Base-by-base conservation (phyloP, 2,888 invertebrate species). In the Coleophora deauratella region DNA sequence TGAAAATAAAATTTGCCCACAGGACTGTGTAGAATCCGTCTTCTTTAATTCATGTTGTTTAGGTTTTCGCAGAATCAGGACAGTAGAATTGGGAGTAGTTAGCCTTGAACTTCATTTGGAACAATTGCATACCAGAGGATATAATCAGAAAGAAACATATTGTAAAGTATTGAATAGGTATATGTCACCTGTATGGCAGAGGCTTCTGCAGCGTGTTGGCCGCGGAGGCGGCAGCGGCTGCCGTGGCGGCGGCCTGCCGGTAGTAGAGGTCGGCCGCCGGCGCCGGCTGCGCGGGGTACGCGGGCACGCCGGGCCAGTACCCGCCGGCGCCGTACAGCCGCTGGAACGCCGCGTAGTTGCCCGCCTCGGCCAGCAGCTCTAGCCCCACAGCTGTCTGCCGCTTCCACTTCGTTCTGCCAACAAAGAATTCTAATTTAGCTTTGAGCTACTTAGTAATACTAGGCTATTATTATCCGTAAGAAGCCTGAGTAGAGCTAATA, bases 261-360 rank as follows among this genome's bases (percentile, higher is more conserved):
- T 95, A 95, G 72, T 94, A 94, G 35, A 94, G 82, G 62, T 94
- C 95, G 9, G 92, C 91, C 44, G 91, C 89, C 0, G 91, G 89
- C 46, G 90, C 87, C 9, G 91, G 88, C 47, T 91, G 87, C 43
- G 92, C 89, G 35, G 91, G 92, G 46, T 91, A 89, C 50, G 90
- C 87, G 7, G 91, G 88, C 41, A 91, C 88, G 50, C 91, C 91
- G 36, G 90, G 89, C 88, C 87, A 68, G 72, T 93, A 93, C 0
- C 92, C 91, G 9, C 94, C 94, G 80, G 92, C 91, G 9, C 94
- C 94, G 80, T 96, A 96, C 49, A 99, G 88, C 48, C 98, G 90
- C 84, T 98, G 98, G 66, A 99, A 96, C n/a, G 99, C 99, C 1
- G 98, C 98, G 81, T 96, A 97, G 86, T 98, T 99, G 8, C 97